Conservation (phyloP, 2,888 invertebrate genomes). For the Platycheirus rosarum region DNA sequence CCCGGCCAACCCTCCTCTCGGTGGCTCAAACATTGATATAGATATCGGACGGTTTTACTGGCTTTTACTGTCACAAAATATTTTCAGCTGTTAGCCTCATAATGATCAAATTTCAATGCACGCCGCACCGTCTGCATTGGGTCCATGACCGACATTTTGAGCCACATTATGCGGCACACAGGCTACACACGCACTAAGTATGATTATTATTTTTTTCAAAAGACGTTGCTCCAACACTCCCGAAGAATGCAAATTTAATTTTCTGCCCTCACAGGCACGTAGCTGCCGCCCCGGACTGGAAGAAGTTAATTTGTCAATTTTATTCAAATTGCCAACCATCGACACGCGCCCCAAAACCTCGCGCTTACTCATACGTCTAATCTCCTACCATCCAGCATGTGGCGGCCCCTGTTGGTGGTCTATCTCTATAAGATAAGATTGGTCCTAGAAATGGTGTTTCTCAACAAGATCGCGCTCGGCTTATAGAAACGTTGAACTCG, state of each 20-base stretch:
- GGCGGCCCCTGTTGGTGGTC: slow-evolving; percentile 60
- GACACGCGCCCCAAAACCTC: slow-evolving; percentile 37
- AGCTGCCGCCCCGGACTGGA: background rate
- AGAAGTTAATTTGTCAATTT: slow-evolving; percentile 55
- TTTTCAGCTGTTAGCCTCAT: slow-evolving; percentile 51
- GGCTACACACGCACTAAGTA: slow-evolving; percentile 37
- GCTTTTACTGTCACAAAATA: slow-evolving; percentile 68
- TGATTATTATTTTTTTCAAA: slow-evolving; percentile 52
- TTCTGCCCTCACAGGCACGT: slow-evolving; percentile 17
- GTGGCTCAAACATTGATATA: slow-evolving; percentile 31
- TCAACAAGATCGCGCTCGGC: slow-evolving; percentile 39
- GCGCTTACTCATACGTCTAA: slow-evolving; percentile 34
- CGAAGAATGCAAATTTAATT: slow-evolving; percentile 58
- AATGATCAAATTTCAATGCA: slow-evolving; percentile 71
- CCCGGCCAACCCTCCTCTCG: slow-evolving; percentile 31
- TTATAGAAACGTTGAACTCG: slow-evolving; percentile 31
- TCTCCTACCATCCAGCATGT: slow-evolving; percentile 20
- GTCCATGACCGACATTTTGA: slow-evolving; percentile 69
- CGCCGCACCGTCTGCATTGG: slow-evolving; percentile 44
- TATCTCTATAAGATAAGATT: slow-evolving; percentile 39
- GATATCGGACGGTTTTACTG: background rate
- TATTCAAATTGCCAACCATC: slow-evolving; percentile 61
- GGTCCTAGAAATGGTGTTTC: slow-evolving; percentile 38
- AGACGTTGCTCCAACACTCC: slow-evolving; percentile 46
- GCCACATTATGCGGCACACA: slow-evolving; percentile 36